Evolutionary conservation across 2,797 vertebrate species (phyloP).

Genomic region (Cetoscarus ocellatus): DNA sequence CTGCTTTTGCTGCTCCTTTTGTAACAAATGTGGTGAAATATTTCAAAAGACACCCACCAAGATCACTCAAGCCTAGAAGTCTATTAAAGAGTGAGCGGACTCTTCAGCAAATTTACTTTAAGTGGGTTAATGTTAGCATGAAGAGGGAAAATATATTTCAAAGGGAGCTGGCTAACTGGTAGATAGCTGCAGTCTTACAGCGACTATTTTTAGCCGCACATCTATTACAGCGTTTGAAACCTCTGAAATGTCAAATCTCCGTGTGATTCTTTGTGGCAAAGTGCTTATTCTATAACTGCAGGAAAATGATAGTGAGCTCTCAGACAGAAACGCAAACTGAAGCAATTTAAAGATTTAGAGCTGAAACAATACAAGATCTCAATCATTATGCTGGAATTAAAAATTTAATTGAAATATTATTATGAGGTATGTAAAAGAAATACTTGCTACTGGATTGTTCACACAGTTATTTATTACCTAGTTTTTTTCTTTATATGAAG

Average conservation of each 20-base stretch:
- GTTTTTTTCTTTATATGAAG: no score
- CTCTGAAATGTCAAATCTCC: constrained; percentile 51
- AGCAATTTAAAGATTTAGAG: neutral
- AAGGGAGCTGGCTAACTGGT: constrained; percentile 39
- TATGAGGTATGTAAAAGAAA: no score
- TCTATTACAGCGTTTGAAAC: constrained; percentile 47
- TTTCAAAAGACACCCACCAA: constrained; percentile 30
- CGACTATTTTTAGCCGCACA: constrained; percentile 54
- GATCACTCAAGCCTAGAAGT: constrained; percentile 28
- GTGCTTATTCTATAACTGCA: constrained; percentile 29
- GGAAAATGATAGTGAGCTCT: constrained; percentile 7
- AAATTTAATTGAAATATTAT: no score
- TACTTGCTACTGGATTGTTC: no score
- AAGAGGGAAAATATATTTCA: constrained; percentile 53
- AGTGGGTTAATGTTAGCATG: constrained; percentile 51
- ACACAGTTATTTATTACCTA: no score
- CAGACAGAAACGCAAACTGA: neutral
- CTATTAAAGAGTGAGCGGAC: constrained; percentile 32
- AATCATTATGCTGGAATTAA: neutral
- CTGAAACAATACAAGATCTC: constrained; percentile 6
- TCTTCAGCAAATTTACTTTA: constrained; percentile 45
- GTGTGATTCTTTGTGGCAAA: constrained; percentile 19
- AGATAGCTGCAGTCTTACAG: constrained; percentile 16
- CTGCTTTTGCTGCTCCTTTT: neutral
- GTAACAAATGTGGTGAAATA: constrained; percentile 13